A percentile compares a stretch with the other conserved stretches of the same genome.
These are phyloP conservation scores for Bradypodion pumilum DNA, from an alignment of 2,797 vertebrate species.

Conservation along the genomic window DNA sequence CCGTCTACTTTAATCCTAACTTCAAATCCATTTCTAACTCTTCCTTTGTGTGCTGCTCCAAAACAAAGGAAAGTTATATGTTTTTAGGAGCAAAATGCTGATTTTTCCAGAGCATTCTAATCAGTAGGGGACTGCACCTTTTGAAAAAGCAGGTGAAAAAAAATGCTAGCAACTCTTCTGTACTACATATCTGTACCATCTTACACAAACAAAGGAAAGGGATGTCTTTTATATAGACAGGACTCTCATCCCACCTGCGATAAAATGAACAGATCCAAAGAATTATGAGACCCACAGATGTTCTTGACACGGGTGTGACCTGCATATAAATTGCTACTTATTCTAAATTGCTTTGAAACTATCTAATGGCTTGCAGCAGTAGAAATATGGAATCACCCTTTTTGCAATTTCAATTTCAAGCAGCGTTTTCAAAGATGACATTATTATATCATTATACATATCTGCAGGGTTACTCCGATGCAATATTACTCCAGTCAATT, in stretches of 20 bases:
- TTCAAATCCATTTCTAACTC: background rate
- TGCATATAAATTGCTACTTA: constrained; percentile 16
- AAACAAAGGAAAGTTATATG: background rate
- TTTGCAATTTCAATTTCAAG: background rate
- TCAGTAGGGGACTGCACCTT: background rate
- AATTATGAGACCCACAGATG: constrained; percentile 97
- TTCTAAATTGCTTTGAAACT: background rate
- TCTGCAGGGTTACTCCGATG: too few species aligned
- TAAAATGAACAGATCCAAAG: constrained; percentile 97
- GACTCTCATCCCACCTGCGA: constrained; percentile 93
- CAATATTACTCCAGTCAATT: background rate
- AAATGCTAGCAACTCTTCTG: background rate
- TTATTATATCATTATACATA: too few species aligned
- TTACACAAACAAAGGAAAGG: constrained; percentile 37
- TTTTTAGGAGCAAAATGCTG: background rate
- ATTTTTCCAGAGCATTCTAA: background rate
- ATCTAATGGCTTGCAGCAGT: background rate
- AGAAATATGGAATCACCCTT: background rate
- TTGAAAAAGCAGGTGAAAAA: background rate
- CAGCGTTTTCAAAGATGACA: background rate
- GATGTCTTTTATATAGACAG: constrained; percentile 68
- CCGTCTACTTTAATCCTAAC: background rate
- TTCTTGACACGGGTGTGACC: constrained; percentile 90
- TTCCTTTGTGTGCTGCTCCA: background rate
- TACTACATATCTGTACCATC: background rate